These are phyloP conservation scores for Tenrec ecaudatus DNA, from an alignment of 2,113 vertebrate genomes.

Conservation along the genomic window DNA sequence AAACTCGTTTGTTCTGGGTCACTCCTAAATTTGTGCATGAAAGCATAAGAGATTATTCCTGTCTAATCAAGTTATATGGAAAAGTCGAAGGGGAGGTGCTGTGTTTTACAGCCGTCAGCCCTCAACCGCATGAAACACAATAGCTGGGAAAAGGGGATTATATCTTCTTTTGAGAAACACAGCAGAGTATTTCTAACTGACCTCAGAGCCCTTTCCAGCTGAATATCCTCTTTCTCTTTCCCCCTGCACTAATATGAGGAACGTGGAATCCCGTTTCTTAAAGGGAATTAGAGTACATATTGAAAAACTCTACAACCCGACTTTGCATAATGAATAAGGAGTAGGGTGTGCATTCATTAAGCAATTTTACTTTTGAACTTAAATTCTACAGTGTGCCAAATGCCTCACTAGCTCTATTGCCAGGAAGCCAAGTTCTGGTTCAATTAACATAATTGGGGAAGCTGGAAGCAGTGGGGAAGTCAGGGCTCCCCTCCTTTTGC, in stretches of 20 bases:
- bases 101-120: conserved; percentile 85
- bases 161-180: conserved; percentile 84
- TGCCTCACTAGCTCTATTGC: conserved; percentile 71
- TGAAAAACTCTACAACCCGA: conserved; percentile 80
- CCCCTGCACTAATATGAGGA: conserved; percentile 81
- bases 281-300: conserved; percentile 83
- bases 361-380: conserved; percentile 85
- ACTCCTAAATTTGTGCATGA: conserved; percentile 91
- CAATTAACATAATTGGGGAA: conserved; percentile 72
- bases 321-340: conserved; percentile 84
- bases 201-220: conserved; percentile 80
- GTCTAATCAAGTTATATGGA: conserved; percentile 92
- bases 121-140: conserved; percentile 86
- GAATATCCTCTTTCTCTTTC: conserved; percentile 68
- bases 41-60: conserved; percentile 90
- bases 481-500: conserved; percentile 57
- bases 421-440: conserved; percentile 68
- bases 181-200: conserved; percentile 83
- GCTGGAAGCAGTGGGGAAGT: conserved; percentile 18
- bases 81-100: conserved; percentile 89
- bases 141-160: conserved; percentile 85
- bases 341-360: conserved; percentile 85
- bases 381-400: conserved; percentile 80
- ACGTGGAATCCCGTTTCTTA: conserved; percentile 84
- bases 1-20: conserved; percentile 90